Evolutionary conservation across 2,113 vertebrate species (phyloP).

Genomic region (Aplodontia rufa): DNA sequence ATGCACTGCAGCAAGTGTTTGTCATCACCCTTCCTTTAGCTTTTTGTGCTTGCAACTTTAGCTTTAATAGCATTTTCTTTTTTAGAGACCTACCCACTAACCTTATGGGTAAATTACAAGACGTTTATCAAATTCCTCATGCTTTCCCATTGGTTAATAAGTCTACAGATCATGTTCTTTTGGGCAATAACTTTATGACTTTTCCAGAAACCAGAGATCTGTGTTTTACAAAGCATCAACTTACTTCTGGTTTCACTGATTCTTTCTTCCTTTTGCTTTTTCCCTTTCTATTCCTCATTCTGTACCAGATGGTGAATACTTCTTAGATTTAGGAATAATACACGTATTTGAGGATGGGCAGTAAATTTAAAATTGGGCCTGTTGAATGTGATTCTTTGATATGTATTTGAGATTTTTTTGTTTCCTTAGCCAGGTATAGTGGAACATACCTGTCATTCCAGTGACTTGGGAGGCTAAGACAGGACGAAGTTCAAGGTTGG

Average conservation of each 20-base stretch:
- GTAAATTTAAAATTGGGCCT: background rate
- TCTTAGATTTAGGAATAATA: background rate
- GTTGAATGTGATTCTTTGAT: slow-evolving; percentile 22
- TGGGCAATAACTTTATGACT: background rate
- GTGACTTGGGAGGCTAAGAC: too few relatives aligned
- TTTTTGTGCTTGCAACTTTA: background rate
- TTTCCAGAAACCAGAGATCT: background rate
- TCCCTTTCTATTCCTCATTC: background rate
- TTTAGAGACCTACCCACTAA: background rate
- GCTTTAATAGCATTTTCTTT: slow-evolving; percentile 25
- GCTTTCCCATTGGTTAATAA: background rate
- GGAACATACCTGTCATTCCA: too few relatives aligned
- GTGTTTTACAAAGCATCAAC: background rate
- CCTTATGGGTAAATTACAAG: slow-evolving; percentile 12
- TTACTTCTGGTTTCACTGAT: background rate
- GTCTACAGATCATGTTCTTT: background rate
- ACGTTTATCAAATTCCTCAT: background rate
- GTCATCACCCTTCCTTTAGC: background rate
- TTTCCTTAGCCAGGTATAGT: too few relatives aligned
- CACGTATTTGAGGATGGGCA: background rate
- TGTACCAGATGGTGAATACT: background rate
- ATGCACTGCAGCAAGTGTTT: background rate
- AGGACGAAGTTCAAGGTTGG: too few relatives aligned
- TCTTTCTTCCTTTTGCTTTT: background rate
- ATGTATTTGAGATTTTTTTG: slow-evolving; percentile 17